Evolutionary conservation across 1,140 invertebrate species (phyloP).

Genomic region (Lordiphosa stackelbergi): DNA sequence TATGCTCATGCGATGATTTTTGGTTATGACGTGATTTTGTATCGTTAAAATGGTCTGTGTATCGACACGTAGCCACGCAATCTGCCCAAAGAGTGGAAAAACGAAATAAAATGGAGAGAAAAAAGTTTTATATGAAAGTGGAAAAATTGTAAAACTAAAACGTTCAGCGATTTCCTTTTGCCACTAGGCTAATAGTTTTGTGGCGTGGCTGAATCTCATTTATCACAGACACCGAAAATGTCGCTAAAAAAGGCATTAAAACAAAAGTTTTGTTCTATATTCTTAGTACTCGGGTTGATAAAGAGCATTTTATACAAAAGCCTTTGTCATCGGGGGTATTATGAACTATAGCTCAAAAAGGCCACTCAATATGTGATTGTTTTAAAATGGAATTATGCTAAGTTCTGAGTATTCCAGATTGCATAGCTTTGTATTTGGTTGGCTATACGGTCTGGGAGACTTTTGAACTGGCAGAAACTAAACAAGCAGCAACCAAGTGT

Average conservation of each 20-base stretch:
- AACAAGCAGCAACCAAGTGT: background rate
- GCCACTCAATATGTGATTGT: slow-evolving; percentile 4
- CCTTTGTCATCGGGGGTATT: slow-evolving; percentile 52
- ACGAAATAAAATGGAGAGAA: slow-evolving; percentile 23
- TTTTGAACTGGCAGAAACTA: slow-evolving; percentile 21
- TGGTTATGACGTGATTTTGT: slow-evolving; percentile 91
- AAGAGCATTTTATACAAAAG: slow-evolving; percentile 21
- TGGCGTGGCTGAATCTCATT: slow-evolving; percentile 64
- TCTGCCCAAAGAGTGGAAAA: slow-evolving; percentile 79
- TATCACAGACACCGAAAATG: slow-evolving; percentile 49
- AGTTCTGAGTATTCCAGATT: slow-evolving; percentile 60
- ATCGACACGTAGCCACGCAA: slow-evolving; percentile 93
- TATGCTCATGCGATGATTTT: slow-evolving; percentile 91
- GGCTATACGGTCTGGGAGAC: slow-evolving; percentile 53
- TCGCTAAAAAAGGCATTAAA: slow-evolving; percentile 27
- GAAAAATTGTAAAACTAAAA: slow-evolving; percentile 61
- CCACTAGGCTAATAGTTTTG: slow-evolving; percentile 50
- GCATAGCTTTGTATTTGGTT: slow-evolving; percentile 33
- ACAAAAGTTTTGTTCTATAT: slow-evolving; percentile 36
- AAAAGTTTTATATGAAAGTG: slow-evolving; percentile 31
- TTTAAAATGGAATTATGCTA: slow-evolving; percentile 16
- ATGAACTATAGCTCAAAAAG: slow-evolving; percentile 38
- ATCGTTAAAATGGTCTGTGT: slow-evolving; percentile 95
- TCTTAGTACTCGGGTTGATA: slow-evolving; percentile 46
- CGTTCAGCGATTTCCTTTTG: slow-evolving; percentile 49